These are phyloP conservation scores for Solenodon paradoxus DNA, from an alignment of 2,113 vertebrate genomes.

Conservation along the genomic window DNA sequence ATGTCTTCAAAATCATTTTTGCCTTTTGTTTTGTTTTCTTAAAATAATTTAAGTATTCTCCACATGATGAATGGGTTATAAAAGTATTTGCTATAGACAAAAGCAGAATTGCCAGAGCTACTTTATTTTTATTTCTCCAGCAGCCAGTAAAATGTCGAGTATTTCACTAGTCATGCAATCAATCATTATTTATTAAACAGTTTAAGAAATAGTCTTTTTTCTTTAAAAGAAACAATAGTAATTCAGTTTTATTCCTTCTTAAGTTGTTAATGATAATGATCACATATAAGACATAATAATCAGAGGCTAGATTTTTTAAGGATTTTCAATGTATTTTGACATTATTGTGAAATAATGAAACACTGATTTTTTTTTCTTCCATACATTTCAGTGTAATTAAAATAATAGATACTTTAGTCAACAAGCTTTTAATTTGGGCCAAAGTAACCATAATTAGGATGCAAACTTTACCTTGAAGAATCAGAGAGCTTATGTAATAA, in stretches of 20 bases:
- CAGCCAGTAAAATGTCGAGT: neutral
- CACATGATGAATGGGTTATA: neutral
- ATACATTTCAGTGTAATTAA: neutral
- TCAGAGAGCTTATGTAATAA: neutral
- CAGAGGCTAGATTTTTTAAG: neutral
- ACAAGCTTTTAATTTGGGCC: neutral
- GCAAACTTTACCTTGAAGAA: neutral
- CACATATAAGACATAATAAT: neutral
- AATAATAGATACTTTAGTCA: neutral
- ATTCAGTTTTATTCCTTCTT: neutral
- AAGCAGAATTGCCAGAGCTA: neutral
- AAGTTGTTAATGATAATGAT: neutral
- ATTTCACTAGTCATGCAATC: neutral
- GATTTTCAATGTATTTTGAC: neutral
- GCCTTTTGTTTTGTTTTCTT: neutral
- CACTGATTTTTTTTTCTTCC: neutral
- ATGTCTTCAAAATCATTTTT: neutral
- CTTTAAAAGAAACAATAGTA: neutral
- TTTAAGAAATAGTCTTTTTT: neutral
- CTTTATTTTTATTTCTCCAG: neutral
- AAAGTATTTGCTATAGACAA: neutral
- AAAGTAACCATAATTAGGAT: neutral
- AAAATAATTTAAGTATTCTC: neutral
- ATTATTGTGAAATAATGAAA: neutral
- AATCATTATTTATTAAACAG: neutral